Conservation (phyloP, 2,113 vertebrate genomes). For the Madoqua kirkii region DNA sequence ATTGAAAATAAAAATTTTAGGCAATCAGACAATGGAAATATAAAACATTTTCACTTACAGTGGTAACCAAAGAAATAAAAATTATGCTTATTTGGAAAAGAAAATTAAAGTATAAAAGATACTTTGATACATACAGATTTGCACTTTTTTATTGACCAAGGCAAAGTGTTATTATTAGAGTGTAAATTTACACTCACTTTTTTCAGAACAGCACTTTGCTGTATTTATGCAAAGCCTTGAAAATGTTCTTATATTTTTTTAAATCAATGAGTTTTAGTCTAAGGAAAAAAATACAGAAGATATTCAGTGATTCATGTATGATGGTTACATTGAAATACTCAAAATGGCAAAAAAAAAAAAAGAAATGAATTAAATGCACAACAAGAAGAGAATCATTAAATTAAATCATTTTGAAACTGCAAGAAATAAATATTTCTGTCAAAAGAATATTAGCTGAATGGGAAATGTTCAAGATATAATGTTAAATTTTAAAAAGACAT, state of each 20-base stretch:
- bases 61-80: not conserved
- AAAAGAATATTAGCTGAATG: not conserved
- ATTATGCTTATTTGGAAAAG: not conserved
- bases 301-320: not conserved
- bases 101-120: not conserved
- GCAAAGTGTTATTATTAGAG: not conserved
- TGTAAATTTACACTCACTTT: not conserved
- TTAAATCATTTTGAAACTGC: not conserved
- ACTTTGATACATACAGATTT: not conserved
- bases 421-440: not conserved
- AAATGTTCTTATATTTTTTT: not conserved
- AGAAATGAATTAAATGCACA: not conserved
- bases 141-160: not conserved
- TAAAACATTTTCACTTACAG: not conserved
- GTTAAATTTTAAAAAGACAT: not conserved
- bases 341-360: not conserved
- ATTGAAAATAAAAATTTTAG: not conserved
- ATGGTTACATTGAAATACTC: not conserved
- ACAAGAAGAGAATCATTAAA: not conserved
- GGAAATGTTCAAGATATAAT: not conserved
- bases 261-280: not conserved
- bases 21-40: not conserved
- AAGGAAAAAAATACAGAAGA: not conserved
- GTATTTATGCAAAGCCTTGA: not conserved
- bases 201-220: not conserved